Percentiles rank a stretch among this genome's conserved stretches.
Evolutionary conservation across 53 echinoderm and acorn worm genomes (phyloP).

Genomic region (Temnopleurus reevesii): DNA sequence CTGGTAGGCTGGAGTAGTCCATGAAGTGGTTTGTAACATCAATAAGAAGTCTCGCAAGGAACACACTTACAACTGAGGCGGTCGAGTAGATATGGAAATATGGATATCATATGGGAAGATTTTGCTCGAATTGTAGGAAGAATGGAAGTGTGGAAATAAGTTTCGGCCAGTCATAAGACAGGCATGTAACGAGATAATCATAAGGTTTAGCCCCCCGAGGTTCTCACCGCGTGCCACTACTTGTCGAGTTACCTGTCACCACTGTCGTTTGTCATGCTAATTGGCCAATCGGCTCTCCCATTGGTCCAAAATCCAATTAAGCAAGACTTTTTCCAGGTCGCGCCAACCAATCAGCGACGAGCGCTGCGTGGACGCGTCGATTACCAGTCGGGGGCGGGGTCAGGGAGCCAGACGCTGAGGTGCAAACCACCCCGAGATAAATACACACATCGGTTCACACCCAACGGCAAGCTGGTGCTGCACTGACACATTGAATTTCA

Average conservation of each 20-base stretch:
- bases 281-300: constrained; percentile 90
- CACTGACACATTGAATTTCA: constrained; percentile 52
- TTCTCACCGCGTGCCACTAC: constrained; percentile 60
- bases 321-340: constrained; percentile 70
- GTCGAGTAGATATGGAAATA: constrained; percentile 12
- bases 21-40: constrained; percentile 13
- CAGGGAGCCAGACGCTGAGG: constrained; percentile 32
- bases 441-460: constrained; percentile 45
- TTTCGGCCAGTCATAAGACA: constrained; percentile 49
- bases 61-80: not conserved
- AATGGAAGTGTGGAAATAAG: constrained; percentile 38
- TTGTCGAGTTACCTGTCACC: constrained; percentile 82
- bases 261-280: constrained; percentile 94
- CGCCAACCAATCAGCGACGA: constrained; percentile 72
- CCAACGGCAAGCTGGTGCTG: constrained; percentile 17
- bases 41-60: not conserved
- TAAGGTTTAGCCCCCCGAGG: constrained; percentile 58
- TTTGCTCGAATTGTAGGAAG: not conserved
- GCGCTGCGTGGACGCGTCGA: constrained; percentile 48
- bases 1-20: constrained; percentile 5
- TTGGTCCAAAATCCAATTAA: constrained; percentile 91
- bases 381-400: constrained; percentile 34
- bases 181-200: constrained; percentile 77
- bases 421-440: constrained; percentile 32
- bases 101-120: constrained; percentile 41